These are phyloP conservation scores for Hipparchia sbordonii DNA, from an alignment of 2,888 invertebrate genomes.

Conservation along the genomic window DNA sequence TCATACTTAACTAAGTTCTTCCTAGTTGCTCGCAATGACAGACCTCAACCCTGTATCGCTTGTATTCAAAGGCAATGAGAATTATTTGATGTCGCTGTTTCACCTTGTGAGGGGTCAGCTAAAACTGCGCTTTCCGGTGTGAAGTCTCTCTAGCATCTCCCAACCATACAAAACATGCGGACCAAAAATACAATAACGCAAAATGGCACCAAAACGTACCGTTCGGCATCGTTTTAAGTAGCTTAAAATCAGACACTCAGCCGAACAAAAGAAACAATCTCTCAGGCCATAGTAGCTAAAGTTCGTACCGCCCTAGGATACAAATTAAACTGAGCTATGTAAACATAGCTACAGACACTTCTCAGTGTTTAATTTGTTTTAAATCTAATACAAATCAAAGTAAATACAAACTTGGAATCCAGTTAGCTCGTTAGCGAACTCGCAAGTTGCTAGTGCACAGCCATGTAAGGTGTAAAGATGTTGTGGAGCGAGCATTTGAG, in stretches of 20 bases:
- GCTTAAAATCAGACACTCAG: background rate
- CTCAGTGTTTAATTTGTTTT: constrained; percentile 3
- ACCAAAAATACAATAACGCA: no score
- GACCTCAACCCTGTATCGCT: no score
- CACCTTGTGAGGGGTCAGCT: no score
- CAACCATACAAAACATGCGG: no score
- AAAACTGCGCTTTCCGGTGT: no score
- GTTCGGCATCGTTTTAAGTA: background rate
- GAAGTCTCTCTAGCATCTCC: no score
- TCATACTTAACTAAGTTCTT: background rate
- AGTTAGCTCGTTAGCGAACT: constrained; percentile 17
- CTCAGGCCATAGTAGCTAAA: no score
- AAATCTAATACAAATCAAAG: constrained; percentile 4
- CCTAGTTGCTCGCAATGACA: no score
- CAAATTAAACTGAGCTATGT: background rate
- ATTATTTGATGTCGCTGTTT: no score
- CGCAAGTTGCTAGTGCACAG: background rate
- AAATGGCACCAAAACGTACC: no score
- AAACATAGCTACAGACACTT: background rate
- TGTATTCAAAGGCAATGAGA: no score
- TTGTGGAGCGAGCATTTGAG: constrained; percentile 10
- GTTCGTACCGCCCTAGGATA: background rate
- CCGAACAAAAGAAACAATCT: background rate
- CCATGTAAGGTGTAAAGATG: constrained; percentile 16
- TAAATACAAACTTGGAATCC: constrained; percentile 1